Conservation (phyloP, 2,797 vertebrate genomes). For the Cygnus olor region DNA sequence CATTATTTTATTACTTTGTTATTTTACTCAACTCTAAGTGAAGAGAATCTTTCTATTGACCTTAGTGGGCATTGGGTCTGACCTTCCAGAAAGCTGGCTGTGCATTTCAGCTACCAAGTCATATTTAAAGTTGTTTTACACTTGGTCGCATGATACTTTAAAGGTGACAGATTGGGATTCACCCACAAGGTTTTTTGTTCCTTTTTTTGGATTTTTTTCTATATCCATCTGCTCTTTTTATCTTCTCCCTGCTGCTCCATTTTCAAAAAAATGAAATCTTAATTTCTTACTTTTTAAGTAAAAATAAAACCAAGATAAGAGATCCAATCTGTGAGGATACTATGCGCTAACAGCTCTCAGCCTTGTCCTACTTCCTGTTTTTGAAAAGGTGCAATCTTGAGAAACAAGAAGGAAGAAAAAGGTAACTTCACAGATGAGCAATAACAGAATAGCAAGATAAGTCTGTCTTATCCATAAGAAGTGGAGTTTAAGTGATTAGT, state of each 20-base stretch:
- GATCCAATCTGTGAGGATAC: not conserved
- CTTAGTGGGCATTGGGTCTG: not conserved
- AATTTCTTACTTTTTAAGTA: not conserved
- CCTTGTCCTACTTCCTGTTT: not conserved
- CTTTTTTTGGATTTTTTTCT: not conserved
- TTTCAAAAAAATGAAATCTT: not conserved
- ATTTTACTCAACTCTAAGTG: not conserved
- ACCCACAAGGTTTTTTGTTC: constrained; percentile 9
- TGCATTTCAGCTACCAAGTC: not conserved
- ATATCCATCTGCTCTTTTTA: constrained; percentile 36
- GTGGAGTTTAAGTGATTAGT: not conserved
- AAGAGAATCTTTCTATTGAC: not conserved
- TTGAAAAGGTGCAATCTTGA: not conserved
- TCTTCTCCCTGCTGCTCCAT: not conserved
- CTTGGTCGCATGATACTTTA: not conserved
- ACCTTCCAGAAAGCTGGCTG: not conserved
- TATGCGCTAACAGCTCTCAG: not conserved
- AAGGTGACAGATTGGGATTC: constrained; percentile 42
- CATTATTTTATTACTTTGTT: not conserved
- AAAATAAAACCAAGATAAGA: not conserved
- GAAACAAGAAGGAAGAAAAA: not conserved
- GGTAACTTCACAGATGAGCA: not conserved
- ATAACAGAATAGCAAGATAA: not conserved
- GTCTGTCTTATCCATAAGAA: not conserved
- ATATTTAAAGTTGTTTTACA: not conserved